A percentile compares a stretch with the other conserved stretches of the same genome.
These are phyloP conservation scores for Melinaea marsaeus DNA, from an alignment of 2,888 invertebrate genomes.

Conservation along the genomic window DNA sequence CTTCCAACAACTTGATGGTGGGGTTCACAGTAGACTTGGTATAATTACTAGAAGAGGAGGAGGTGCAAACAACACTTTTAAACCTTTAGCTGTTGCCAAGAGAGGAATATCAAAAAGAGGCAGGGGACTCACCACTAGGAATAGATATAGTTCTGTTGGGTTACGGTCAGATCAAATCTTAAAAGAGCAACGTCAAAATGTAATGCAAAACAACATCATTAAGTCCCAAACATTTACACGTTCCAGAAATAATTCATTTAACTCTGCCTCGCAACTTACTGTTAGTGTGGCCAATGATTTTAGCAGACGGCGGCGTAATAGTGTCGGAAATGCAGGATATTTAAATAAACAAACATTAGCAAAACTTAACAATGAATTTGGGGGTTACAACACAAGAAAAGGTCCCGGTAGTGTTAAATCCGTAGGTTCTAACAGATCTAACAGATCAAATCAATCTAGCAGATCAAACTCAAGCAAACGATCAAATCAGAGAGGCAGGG, in stretches of 20 bases:
- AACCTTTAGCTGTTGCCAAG: slow-evolving; percentile 63
- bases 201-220: slow-evolving; percentile 55
- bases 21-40: slow-evolving; percentile 63
- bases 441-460: slow-evolving; percentile 53
- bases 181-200: slow-evolving; percentile 55
- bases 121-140: slow-evolving; percentile 57
- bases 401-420: slow-evolving; percentile 70
- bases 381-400: slow-evolving; percentile 53
- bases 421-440: slow-evolving; percentile 63
- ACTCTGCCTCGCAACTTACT: slow-evolving; percentile 59
- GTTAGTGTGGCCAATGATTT: slow-evolving; percentile 72
- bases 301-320: slow-evolving; percentile 61
- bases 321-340: slow-evolving; percentile 62
- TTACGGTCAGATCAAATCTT: slow-evolving; percentile 71
- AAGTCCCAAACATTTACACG: slow-evolving; percentile 70
- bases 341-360: slow-evolving; percentile 62
- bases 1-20: slow-evolving; percentile 46
- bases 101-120: slow-evolving; percentile 69
- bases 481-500: slow-evolving; percentile 50
- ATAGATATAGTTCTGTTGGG: slow-evolving; percentile 63
- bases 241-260: slow-evolving; percentile 66
- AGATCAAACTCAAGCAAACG: slow-evolving; percentile 52
- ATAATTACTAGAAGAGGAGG: slow-evolving; percentile 55
- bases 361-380: slow-evolving; percentile 61
- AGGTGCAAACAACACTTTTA: slow-evolving; percentile 46